Base-by-base conservation (phyloP, 92 coral and sea anemone species). In the Montipora capitata region DNA sequence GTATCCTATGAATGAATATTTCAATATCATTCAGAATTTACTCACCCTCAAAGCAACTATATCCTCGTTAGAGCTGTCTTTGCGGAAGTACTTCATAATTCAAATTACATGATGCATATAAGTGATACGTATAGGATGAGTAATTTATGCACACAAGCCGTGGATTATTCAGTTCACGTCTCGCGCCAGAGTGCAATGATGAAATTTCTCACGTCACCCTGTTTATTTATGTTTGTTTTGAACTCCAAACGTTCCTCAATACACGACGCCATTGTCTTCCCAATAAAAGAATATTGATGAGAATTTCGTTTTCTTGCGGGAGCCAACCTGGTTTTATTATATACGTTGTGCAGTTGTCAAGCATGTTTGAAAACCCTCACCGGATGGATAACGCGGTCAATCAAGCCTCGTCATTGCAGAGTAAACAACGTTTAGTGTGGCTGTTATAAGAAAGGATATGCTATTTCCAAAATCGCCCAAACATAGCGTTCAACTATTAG, bases 171-270 rank as follows among this genome's bases (percentile, higher is more conserved):
- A 54, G 12, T 40, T 39, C 63, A 14, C 16, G 39, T 69, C 8
- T 16, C 52, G 40, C 18, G 70, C 39, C 7, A n/a, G 17, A 12
- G 14, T 59, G 51, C 16, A 44, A 54, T 59, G 6, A 57, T 12
- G 41, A 58, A 64, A 52, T 41, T 83, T 83, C 87, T 83, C 87
- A 83, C 87, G 87, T 79, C 70, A 83, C 72, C 43, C n/a, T 70
- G 27, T 58, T 43, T 83, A 57, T 83, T 83, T 83, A 72, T 83
- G n/a, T 61, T 83, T 83, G 87, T 20, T 43, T 45, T 83, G 71
- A 40, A 71, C 79, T 83, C 72, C 72, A 83, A 62, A 11, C 5
- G 79, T 45, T 61, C 61, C 87, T 59, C 58, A 68, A 58, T 72
- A 14, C 72, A 72, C n/a, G 45, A 43, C 39, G 68, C 79, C 71